Evolutionary conservation across 2,888 invertebrate genomes (phyloP).

Genomic region (Palloptera scutellata): DNA sequence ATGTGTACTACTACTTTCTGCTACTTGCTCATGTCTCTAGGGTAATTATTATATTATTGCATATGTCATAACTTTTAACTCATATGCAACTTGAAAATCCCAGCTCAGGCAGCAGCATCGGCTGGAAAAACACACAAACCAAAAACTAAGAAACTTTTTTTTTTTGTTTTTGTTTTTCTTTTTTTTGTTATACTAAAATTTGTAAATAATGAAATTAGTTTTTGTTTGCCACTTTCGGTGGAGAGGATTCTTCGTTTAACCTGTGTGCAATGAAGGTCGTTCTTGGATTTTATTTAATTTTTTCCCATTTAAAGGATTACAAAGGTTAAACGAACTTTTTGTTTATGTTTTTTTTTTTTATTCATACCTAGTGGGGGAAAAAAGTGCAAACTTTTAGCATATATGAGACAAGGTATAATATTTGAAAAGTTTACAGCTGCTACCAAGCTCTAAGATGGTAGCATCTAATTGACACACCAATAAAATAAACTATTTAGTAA

Average conservation of each 20-base stretch:
- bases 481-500: too few species aligned
- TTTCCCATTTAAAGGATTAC: too few species aligned
- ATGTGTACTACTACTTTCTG: conserved; percentile 3
- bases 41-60: conserved; percentile 39
- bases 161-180: conserved; percentile 15
- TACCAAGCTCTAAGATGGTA: too few species aligned
- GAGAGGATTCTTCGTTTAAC: too few species aligned
- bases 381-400: too few species aligned
- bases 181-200: conserved; percentile 23
- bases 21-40: conserved; percentile 23
- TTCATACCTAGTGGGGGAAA: too few species aligned
- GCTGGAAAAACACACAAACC: conserved; percentile 7
- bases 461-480: too few species aligned
- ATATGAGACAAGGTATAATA: too few species aligned
- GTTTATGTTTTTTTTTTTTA: not conserved
- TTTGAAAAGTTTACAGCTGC: too few species aligned
- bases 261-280: too few species aligned
- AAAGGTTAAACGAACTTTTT: conserved; percentile 4
- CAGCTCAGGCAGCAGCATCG: not conserved
- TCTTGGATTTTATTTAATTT: too few species aligned
- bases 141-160: conserved; percentile 8
- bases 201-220: conserved; percentile 37
- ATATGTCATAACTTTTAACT: conserved; percentile 38
- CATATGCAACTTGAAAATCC: conserved; percentile 8
- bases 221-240: conserved; percentile 31